Base-by-base conservation (phyloP, 2,113 vertebrate genomes). In the Apteryx owenii region DNA sequence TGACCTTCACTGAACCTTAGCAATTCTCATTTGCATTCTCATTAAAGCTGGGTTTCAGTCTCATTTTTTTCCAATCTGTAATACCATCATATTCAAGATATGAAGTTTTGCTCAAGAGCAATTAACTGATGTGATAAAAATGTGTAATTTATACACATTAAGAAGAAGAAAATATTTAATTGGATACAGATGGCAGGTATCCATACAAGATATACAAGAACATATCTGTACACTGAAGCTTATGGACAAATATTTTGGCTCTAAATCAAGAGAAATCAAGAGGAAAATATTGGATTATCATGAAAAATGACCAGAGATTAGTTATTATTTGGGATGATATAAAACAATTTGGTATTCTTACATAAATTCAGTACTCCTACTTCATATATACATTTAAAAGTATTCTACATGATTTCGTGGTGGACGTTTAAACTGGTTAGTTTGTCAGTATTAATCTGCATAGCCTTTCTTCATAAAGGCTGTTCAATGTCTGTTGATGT, bases 1-100 rank as follows among this genome's bases (percentile, higher is more conserved):
- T 95, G 98, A 97, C 97, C 97, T 97, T 96, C 97, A 90, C 19
- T 66, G 97, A 97, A 95, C 97, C 96, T 91, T 42, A 90, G 62
- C 78, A 62, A 78, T 90, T 90, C 94, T 97, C 91, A 96, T 97
- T 92, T 97, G 88, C 93, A 97, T 97, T 97, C 94, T 96, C 95
- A 97, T 98, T 98, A 97, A 96, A 97, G 88, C 60, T 91, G 88
- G 16, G 73, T 86, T 97, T 96, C 92, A 53, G 70, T 65, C 86
- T 97, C 82, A 54, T 90, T 90, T 97, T 96, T 88, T 94, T 97
- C 96, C 96, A 81, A 95, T 94, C 54, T 28, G 3, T 42, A 89
- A 85, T 72, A 48, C 33, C 61, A 80, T 93, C 80, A 87, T 91
- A 89, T 69, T 89, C 78, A 90, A 94, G 80, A 80, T 64, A 61